Base-by-base conservation (phyloP, 2,888 invertebrate species). In the Lithophane ornitopus region DNA sequence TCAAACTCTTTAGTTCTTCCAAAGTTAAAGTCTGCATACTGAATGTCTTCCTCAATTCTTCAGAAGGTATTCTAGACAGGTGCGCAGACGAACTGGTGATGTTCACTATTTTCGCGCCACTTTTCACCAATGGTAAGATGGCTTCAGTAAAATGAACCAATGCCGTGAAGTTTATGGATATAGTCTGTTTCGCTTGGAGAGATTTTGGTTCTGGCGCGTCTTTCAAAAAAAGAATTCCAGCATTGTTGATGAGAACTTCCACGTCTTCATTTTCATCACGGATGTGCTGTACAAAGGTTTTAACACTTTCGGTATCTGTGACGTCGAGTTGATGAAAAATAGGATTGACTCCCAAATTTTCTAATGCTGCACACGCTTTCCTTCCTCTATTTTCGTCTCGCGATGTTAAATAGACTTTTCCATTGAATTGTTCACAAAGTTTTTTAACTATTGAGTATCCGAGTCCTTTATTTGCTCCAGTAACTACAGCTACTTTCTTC, bases 231-330 rank as follows among this genome's bases (percentile, higher is more conserved):
- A 95, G 85, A 76, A 96, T 87, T 84, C 97, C 98, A 14, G 98
- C 98, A 92, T 98, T 98, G 89, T 98, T 98, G 11, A 98, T 96
- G 28, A 98, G 92, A 58, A 98, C 92, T 89, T 98, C 98, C 6
- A 98, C 92, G 62, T 97, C 97, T 68, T 97, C 97, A 88, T 98
- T 95, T 69, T 95, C 96, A 12, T 95, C 90, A 86, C 96, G 92
- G 3, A 98, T 90, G 81, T 96, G 96, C 62, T 97, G 93, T 46
- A 93, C 91, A 82, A 98, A 97, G 34, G 85, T 93, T 22, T 93
- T 85, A 28, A 98, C 94, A 88, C 98, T 98, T 6, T 93, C 90
- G 26, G 93, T 88, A 78, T 98, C 95, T 39, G 96, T 97, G 63
- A 98, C 95, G 89, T 98, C 98, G 34, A 98, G 95, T 89, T 98